Base-by-base conservation (phyloP, 2,888 invertebrate species). In the Tachina lurida region DNA sequence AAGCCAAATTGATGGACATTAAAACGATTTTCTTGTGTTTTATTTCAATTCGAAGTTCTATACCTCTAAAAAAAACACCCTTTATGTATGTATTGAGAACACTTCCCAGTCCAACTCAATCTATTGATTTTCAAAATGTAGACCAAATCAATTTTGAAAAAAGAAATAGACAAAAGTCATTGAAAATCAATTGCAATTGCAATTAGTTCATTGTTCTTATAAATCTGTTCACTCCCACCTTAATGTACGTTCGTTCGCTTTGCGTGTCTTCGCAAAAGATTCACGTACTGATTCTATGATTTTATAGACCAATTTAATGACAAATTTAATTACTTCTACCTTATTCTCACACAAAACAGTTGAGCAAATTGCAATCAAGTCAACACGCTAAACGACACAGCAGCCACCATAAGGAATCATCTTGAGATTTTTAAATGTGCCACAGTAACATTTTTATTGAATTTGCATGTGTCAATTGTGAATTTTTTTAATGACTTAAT, bases 401-500 rank as follows among this genome's bases (percentile, higher is more conserved):
- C 52, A 41, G 39, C 43, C 10, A 54, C 43, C 10, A 22, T 31
- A 68, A 49, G 56, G n/a, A 74, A 62, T 84, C 49, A 41, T 60
- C 58, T 71, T 43, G 17, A 17, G 31, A 43, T 54, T 45, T 41
- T 65, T 60, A 68, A 68, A 68, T 52, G 43, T 74, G 67, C 73
- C 80, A 68, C n/a, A 49, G 22, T 15, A 45, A 52, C 7, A 19
- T 56, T 73, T 63, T 83, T 56, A 56, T 76, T 63, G 47, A 7
- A 67, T 71, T 82, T 86, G 83, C 83, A 86, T 86, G 86, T 86
- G 76, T 73, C 83, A 80, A 83, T 73, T 65, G 77, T 62, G 52
- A 86, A 73, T 90, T 91, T 91, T 31, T 75, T 91, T 91, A 91
- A 91, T 91, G 91, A 91, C 91, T 91, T 91, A 91, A 91, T 91